These are phyloP conservation scores for Zosterops hypoxanthus DNA, from an alignment of 2,113 vertebrate species.

Conservation along the genomic window DNA sequence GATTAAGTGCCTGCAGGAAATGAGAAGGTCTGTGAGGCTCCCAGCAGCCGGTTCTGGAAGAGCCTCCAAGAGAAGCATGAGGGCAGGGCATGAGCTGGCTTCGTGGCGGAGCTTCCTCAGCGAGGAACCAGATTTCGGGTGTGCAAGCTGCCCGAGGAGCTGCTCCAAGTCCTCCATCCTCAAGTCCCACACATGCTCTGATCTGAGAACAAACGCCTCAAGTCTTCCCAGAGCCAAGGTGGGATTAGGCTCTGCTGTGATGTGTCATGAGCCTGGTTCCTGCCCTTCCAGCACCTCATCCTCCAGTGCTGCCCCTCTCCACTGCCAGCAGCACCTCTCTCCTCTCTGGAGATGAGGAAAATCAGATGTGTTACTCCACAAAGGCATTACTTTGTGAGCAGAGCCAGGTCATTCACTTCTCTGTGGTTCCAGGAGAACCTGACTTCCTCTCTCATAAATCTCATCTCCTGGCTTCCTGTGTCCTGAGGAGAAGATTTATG, in stretches of 20 bases:
- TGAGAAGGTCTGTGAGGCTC: neutral
- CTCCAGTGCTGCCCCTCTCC: neutral
- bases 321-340: neutral
- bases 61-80: neutral
- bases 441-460: conserved; percentile 52
- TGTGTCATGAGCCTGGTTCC: neutral
- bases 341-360: neutral
- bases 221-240: neutral
- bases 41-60: neutral
- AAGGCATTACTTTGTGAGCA: neutral
- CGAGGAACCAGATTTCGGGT: neutral
- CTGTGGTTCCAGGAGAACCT: neutral
- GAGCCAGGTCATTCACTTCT: neutral
- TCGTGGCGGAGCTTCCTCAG: neutral
- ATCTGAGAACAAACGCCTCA: fast-evolving
- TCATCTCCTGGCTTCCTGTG: conserved; percentile 2
- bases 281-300: neutral
- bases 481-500: conserved; percentile 47
- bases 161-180: neutral
- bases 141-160: neutral
- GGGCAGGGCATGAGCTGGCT: neutral
- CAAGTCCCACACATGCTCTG: neutral
- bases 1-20: conserved; percentile 25
- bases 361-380: neutral
- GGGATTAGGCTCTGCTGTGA: neutral